These are phyloP conservation scores for Parochlus steinenii DNA, from an alignment of 2,888 invertebrate species.

Conservation along the genomic window DNA sequence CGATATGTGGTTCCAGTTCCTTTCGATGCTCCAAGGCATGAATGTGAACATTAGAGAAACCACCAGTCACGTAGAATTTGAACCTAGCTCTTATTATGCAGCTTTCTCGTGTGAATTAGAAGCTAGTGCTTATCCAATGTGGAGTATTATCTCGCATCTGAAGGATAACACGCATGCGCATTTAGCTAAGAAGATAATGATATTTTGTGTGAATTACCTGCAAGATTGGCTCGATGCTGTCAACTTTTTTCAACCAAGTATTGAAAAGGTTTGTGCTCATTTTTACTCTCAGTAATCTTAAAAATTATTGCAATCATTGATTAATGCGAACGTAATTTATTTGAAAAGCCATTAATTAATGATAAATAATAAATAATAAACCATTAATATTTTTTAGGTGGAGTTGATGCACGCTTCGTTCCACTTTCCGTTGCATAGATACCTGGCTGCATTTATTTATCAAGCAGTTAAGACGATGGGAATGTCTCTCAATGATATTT, in stretches of 20 bases:
- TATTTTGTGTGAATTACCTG: slow-evolving; percentile 59
- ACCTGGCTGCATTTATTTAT: slow-evolving; percentile 72
- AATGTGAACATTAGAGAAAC: slow-evolving; percentile 88
- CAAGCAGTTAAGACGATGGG: slow-evolving; percentile 71
- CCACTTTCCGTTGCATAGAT: slow-evolving; percentile 92
- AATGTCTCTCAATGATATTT: slow-evolving; percentile 54
- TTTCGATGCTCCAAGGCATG: slow-evolving; percentile 94
- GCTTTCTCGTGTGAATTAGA: slow-evolving; percentile 96
- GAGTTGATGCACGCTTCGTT: slow-evolving; percentile 82
- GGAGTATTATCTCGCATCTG: slow-evolving; percentile 85
- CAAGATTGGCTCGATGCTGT: slow-evolving; percentile 82
- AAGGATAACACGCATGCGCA: slow-evolving; percentile 54
- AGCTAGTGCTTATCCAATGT: slow-evolving; percentile 95
- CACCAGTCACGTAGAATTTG: slow-evolving; percentile 86
- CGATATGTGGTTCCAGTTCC: slow-evolving; percentile 89
- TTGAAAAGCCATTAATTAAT: too few relatives aligned
- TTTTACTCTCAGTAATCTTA: too few relatives aligned
- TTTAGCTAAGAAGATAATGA: slow-evolving; percentile 57
- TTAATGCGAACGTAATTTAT: too few relatives aligned
- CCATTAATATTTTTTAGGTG: slow-evolving; percentile 36
- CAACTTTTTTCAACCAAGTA: slow-evolving; percentile 48
- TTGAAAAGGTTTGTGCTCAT: slow-evolving; percentile 36
- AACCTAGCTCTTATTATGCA: slow-evolving; percentile 93
- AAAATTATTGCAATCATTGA: neutral
- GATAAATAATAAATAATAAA: slow-evolving; percentile 1